Conservation (phyloP, 1,140 invertebrate species). For the Euura lappo region DNA sequence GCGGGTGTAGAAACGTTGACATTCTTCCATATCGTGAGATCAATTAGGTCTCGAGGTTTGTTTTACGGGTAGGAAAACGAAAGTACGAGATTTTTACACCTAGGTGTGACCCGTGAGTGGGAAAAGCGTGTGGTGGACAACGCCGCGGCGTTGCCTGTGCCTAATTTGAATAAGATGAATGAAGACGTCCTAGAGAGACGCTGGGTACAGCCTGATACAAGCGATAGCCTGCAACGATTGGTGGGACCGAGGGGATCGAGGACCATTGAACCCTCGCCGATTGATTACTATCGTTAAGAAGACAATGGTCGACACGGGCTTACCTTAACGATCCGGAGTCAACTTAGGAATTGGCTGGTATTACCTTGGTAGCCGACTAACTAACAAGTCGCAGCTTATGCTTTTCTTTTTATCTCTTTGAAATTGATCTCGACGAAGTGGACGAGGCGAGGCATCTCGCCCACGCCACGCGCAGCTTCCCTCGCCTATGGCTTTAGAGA, state of each 20-base stretch:
- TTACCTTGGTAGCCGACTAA: slow-evolving; percentile 29
- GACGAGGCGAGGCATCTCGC: neutral
- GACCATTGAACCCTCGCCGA: slow-evolving; percentile 38
- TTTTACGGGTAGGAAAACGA: slow-evolving; percentile 16
- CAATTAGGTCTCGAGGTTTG: slow-evolving; percentile 19
- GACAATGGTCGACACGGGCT: slow-evolving; percentile 45
- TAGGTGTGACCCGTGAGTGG: too few relatives aligned
- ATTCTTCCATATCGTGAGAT: too few relatives aligned
- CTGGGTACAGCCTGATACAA: slow-evolving; percentile 8
- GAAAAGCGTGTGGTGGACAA: neutral
- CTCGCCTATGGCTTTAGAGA: neutral
- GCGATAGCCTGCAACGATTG: slow-evolving; percentile 20
- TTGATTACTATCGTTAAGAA: slow-evolving; percentile 52
- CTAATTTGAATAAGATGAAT: slow-evolving; percentile 54
- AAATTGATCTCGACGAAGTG: slow-evolving; percentile 31
- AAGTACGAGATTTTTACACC: slow-evolving; percentile 11
- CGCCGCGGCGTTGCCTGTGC: neutral
- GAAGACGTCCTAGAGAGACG: slow-evolving; percentile 40
- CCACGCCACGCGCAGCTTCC: neutral
- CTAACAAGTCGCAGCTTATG: slow-evolving; percentile 30
- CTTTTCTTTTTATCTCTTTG: slow-evolving; percentile 28
- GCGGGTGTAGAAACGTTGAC: slow-evolving; percentile 32
- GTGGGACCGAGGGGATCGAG: slow-evolving; percentile 1
- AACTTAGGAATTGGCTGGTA: slow-evolving; percentile 30
- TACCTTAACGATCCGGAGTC: slow-evolving; percentile 36